Conservation (phyloP, 2,888 invertebrate genomes). For the Aleiodes leptofemur region DNA sequence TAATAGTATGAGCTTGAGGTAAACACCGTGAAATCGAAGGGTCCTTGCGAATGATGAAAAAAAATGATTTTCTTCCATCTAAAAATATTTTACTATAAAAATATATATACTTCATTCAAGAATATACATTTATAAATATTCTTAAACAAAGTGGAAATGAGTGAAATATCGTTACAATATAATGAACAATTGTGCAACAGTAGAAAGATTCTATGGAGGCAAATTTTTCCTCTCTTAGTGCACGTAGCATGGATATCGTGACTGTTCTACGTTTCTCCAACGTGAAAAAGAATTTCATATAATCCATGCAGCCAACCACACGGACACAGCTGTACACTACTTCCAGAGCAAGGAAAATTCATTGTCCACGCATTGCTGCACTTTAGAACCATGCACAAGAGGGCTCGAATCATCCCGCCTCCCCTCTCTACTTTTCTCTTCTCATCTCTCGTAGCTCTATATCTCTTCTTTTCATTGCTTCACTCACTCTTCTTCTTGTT, state of each 20-base stretch:
- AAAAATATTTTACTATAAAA: background rate
- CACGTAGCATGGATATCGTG: slow-evolving; percentile 11
- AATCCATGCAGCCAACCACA: slow-evolving; percentile 34
- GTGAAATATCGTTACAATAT: background rate
- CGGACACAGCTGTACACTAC: slow-evolving; percentile 13
- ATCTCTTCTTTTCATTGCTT: background rate
- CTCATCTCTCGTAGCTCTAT: background rate
- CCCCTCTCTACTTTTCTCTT: background rate
- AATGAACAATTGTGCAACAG: slow-evolving; percentile 25
- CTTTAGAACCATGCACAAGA: slow-evolving; percentile 12
- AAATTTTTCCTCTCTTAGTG: slow-evolving; percentile 17
- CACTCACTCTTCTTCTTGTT: background rate
- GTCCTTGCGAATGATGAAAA: slow-evolving; percentile 5
- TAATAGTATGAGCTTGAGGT: slow-evolving; percentile 25
- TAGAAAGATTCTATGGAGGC: slow-evolving; percentile 16
- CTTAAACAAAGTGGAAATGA: slow-evolving; percentile 4
- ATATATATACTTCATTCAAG: background rate
- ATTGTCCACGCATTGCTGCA: slow-evolving; percentile 45
- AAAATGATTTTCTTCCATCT: background rate
- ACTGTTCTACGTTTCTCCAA: slow-evolving; percentile 8
- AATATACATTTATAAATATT: no score
- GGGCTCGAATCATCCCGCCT: slow-evolving; percentile 6
- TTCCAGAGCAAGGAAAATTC: slow-evolving; percentile 33
- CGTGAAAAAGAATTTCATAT: slow-evolving; percentile 36
- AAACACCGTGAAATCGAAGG: slow-evolving; percentile 29